These are phyloP conservation scores for Chaenogobius annularis DNA, from an alignment of 2,113 vertebrate genomes.

Conservation along the genomic window DNA sequence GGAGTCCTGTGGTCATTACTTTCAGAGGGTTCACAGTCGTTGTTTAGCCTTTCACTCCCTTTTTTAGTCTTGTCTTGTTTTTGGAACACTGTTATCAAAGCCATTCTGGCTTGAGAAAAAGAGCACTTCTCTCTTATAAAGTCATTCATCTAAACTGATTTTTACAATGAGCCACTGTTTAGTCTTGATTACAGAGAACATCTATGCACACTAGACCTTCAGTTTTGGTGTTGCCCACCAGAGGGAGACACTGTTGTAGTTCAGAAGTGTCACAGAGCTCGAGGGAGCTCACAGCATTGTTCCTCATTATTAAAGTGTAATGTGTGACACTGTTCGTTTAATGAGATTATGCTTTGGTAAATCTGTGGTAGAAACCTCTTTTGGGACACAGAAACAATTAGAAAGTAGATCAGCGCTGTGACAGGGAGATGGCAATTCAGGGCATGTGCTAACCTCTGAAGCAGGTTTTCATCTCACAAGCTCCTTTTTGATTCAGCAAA, in stretches of 20 bases:
- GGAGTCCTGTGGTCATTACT: background rate
- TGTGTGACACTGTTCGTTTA: conserved; percentile 37
- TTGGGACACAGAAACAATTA: conserved; percentile 58
- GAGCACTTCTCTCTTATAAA: no score
- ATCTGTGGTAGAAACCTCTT: conserved; percentile 3
- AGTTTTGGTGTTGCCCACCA: conserved; percentile 31
- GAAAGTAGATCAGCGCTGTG: conserved; percentile 68
- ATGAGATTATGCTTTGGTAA: conserved; percentile 30
- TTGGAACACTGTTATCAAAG: no score
- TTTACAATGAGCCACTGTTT: background rate
- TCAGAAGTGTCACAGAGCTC: conserved; percentile 58
- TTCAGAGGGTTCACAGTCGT: background rate
- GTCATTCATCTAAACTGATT: background rate
- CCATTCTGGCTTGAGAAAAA: no score
- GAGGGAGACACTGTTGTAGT: conserved; percentile 33
- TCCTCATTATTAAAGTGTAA: conserved; percentile 34
- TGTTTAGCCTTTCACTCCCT: background rate
- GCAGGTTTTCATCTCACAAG: background rate
- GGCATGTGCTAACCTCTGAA: conserved; percentile 61
- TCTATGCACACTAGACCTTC: background rate
- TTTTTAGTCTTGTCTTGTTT: no score
- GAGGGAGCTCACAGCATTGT: conserved; percentile 30
- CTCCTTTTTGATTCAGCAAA: no score
- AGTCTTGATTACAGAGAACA: background rate
- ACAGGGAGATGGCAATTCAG: conserved; percentile 59